phyloP scores from a whole-genome alignment of 2,888 invertebrate genomes.

The Diaperis boleti region DNA sequence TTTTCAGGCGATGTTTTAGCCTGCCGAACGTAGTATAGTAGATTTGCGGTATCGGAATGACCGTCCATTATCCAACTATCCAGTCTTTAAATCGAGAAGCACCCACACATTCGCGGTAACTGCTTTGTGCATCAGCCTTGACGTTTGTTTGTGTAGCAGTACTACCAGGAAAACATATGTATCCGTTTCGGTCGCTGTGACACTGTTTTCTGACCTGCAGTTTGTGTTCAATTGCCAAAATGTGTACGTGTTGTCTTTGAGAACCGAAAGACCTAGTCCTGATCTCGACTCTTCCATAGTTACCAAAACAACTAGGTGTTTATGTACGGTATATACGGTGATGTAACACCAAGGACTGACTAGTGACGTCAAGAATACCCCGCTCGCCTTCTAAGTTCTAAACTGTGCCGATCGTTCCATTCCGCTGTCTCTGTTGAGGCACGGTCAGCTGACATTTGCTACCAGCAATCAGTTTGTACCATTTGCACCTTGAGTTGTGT shows the following conservation, averaged over 20 bases:
- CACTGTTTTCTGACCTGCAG: no score
- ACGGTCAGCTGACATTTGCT: slow-evolving; percentile 50
- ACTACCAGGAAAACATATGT: no score
- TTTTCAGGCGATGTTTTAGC: slow-evolving; percentile 32
- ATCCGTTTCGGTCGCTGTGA: no score
- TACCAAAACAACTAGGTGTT: slow-evolving; percentile 7
- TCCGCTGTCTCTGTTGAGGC: slow-evolving; percentile 45
- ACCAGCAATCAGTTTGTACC: neutral
- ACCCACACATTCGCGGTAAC: slow-evolving; percentile 37
- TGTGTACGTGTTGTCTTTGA: no score
- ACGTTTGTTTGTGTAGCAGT: slow-evolving; percentile 21
- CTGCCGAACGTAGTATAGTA: slow-evolving; percentile 28
- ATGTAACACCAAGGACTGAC: slow-evolving; percentile 45
- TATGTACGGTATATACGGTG: slow-evolving; percentile 39
- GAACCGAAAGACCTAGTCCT: no score
- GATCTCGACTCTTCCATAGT: neutral
- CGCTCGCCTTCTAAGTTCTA: slow-evolving; percentile 47
- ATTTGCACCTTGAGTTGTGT: neutral
- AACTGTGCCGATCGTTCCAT: slow-evolving; percentile 48
- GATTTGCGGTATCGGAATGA: no score
- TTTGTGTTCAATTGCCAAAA: no score
- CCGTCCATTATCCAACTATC: no score
- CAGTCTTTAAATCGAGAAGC: slow-evolving; percentile 10
- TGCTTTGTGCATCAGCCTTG: slow-evolving; percentile 35
- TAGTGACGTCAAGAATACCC: slow-evolving; percentile 46